Percentiles rank a stretch among this genome's conserved stretches.
Conservation (phyloP, 2,888 invertebrate genomes). For the Philaethria dido region DNA sequence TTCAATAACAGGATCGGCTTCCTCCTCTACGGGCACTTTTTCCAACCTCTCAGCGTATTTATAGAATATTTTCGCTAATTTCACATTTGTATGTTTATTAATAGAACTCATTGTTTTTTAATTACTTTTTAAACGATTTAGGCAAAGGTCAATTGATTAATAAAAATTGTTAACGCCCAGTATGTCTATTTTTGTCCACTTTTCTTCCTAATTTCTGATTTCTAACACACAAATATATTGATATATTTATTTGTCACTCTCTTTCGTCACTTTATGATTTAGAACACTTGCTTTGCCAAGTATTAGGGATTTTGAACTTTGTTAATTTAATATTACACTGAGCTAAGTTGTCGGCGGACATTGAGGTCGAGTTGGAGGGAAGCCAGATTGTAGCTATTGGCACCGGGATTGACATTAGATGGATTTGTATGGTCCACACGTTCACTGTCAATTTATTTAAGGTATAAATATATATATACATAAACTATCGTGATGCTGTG, state of each 20-base stretch:
- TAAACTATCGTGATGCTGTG: too few species aligned
- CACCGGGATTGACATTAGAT: conserved; percentile 49
- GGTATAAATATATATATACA: neutral
- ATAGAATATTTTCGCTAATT: conserved; percentile 71
- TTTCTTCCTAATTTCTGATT: neutral
- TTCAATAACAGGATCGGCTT: conserved; percentile 52
- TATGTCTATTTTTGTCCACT: too few species aligned
- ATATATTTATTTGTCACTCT: conserved; percentile 13
- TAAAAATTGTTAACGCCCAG: neutral
- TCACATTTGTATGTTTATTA: conserved; percentile 66
- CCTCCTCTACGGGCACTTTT: conserved; percentile 44
- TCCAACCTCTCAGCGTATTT: conserved; percentile 67
- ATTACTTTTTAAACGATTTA: neutral
- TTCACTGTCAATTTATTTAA: conserved; percentile 42
- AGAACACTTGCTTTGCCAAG: conserved; percentile 35
- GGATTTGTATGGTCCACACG: conserved; percentile 44
- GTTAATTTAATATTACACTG: conserved; percentile 37
- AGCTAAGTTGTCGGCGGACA: conserved; percentile 31
- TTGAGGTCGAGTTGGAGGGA: conserved; percentile 42
- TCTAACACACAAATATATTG: neutral
- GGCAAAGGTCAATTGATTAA: neutral
- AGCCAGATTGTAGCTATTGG: conserved; percentile 46
- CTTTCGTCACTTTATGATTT: conserved; percentile 32
- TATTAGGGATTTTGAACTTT: conserved; percentile 28
- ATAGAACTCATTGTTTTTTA: conserved; percentile 60